Base-by-base conservation (phyloP, 2,113 vertebrate species). In the Rhabdomys dilectus region DNA sequence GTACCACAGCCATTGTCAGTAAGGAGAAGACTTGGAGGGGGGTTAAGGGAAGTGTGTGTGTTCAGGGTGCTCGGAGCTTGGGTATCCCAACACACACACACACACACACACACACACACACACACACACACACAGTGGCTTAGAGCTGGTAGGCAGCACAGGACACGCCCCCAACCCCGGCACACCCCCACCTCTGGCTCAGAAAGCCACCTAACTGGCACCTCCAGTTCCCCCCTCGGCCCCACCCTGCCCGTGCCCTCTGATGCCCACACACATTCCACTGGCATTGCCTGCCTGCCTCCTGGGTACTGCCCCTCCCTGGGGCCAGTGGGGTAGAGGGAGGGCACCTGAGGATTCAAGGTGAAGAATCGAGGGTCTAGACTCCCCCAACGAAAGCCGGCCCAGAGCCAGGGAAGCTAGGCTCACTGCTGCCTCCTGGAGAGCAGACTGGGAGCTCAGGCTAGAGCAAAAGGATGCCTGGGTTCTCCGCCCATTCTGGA, bases 191-290 rank as follows among this genome's bases (percentile, higher is more conserved):
- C 91, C 97, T 78, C 96, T 98, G 98, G 98, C 98, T 98, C 98
- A 96, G 94, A 98, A 98, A 98, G 96, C 97, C 97, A 98, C 96
- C 97, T 96, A 98, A 97, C 98, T 97, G 97, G 97, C 96, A 98
- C 97, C 97, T 98, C 97, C 97, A 97, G 97, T 97, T 98, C 97
- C 97, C 97, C 96, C 97, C 94, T 97, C 94, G 91, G 97, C 98
- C 96, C 97, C 97, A 97, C 98, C 97, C 98, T 96, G 93, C 96
- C 96, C 75, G 17, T 98, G 97, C 98, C 98, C 97, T 98, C 97
- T n/a, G 84, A 97, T 98, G 97, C 98, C 98, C 98, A 98, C 98
- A 98, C 98, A 98, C 98, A 98, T 98, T 98, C 97, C 98, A 98
- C 98, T 96, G 97, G 97, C 97, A 97, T 97, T 98, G 97, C 98